These are phyloP conservation scores for Penelope pileata DNA, from an alignment of 2,113 vertebrate species.

Conservation along the genomic window DNA sequence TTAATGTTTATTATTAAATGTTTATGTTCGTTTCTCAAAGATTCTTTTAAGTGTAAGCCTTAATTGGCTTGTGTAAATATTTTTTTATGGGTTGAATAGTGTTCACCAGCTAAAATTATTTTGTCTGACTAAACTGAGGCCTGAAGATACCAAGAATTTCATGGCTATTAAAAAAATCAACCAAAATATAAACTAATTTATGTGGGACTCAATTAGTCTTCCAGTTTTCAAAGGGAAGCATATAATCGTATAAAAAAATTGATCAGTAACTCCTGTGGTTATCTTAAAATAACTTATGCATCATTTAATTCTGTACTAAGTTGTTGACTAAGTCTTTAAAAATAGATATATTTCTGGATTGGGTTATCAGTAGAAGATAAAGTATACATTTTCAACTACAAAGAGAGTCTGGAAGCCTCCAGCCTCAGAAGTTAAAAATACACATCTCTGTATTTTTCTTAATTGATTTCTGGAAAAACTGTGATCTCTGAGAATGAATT, in stretches of 20 bases:
- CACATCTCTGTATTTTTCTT: slow-evolving; percentile 44
- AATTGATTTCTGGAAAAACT: slow-evolving; percentile 63
- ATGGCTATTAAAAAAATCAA: background rate
- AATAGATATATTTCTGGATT: slow-evolving; percentile 7
- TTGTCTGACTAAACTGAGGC: background rate
- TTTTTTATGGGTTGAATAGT: background rate
- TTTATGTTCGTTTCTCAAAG: slow-evolving; percentile 8
- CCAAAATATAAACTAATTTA: background rate
- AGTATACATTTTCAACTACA: slow-evolving; percentile 34
- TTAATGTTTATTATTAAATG: background rate
- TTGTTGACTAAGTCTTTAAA: background rate
- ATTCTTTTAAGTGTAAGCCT: background rate
- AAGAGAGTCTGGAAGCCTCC: slow-evolving; percentile 44
- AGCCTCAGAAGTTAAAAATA: slow-evolving; percentile 53
- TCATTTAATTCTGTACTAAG: background rate
- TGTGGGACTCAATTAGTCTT: slow-evolving; percentile 17
- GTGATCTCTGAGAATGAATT: slow-evolving; percentile 58
- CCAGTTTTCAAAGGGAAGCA: background rate
- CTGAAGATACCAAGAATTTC: background rate
- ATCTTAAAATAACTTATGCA: background rate
- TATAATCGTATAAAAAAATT: background rate
- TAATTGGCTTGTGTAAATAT: background rate
- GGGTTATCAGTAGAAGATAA: background rate
- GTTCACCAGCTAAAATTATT: background rate
- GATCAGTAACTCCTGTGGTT: background rate